Evolutionary conservation across 2,888 invertebrate genomes (phyloP).

Genomic region (Apodemia duryi): DNA sequence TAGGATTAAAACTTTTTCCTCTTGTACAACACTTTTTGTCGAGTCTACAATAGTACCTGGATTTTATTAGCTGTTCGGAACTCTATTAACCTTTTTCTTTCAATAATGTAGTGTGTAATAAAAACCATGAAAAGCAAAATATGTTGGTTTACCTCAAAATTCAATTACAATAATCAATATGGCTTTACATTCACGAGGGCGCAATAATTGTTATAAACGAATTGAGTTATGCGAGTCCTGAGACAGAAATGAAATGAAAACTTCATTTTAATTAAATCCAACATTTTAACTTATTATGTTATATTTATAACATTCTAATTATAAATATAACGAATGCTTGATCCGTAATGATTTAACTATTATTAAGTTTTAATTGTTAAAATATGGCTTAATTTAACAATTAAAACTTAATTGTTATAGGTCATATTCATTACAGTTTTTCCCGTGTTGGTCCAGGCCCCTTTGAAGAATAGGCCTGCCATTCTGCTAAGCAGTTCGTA

Average conservation of each 20-base stretch:
- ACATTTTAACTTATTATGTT: too few relatives aligned
- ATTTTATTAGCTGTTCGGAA: neutral
- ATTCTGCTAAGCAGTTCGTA: too few relatives aligned
- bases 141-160: neutral
- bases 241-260: neutral
- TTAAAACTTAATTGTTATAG: too few relatives aligned
- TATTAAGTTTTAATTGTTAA: too few relatives aligned
- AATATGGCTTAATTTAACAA: too few relatives aligned
- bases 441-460: too few relatives aligned
- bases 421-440: too few relatives aligned
- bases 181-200: neutral
- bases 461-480: too few relatives aligned
- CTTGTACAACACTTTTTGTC: neutral
- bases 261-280: too few relatives aligned
- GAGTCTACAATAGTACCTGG: neutral
- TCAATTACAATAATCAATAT: neutral
- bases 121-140: neutral
- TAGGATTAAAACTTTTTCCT: conserved; percentile 5
- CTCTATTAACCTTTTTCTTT: neutral
- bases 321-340: too few relatives aligned
- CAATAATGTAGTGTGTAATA: neutral
- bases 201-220: neutral
- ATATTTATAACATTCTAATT: too few relatives aligned
- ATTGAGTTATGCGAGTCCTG: neutral
- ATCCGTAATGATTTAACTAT: too few relatives aligned